Percentiles rank a stretch among this genome's conserved stretches.
phyloP scores from a whole-genome alignment of 2,113 vertebrate species.

The Chaetodon trifascialis region DNA sequence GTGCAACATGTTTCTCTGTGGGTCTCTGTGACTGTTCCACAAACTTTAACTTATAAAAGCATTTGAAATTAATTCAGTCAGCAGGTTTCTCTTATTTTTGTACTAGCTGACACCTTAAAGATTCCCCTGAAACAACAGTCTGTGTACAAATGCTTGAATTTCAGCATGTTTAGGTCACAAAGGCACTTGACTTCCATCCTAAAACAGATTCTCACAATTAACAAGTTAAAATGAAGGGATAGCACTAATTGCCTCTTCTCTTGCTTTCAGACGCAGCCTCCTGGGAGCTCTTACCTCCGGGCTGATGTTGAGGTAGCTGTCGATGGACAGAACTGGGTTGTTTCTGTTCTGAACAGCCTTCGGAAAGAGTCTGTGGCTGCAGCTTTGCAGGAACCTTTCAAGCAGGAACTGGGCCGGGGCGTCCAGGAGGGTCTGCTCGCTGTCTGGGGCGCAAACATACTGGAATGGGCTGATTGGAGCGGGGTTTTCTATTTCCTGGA shows the following conservation, averaged over 20 bases:
- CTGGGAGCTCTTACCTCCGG: slow-evolving; percentile 87
- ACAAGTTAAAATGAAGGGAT: not conserved
- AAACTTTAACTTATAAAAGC: not conserved
- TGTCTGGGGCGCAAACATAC: slow-evolving; percentile 97
- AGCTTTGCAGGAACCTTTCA: slow-evolving; percentile 95
- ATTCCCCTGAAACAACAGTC: not conserved
- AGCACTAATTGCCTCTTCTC: slow-evolving; percentile 1
- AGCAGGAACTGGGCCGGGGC: slow-evolving; percentile 96
- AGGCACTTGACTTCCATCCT: not conserved
- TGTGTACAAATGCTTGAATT: not conserved
- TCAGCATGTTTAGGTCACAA: too few species aligned
- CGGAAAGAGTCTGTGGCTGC: slow-evolving; percentile 94
- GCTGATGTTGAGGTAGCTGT: slow-evolving; percentile 97
- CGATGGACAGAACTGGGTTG: slow-evolving; percentile 94
- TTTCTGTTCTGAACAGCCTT: slow-evolving; percentile 90
- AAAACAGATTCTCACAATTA: not conserved
- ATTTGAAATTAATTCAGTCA: slow-evolving; percentile 15
- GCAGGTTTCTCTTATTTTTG: not conserved
- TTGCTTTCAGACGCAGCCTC: slow-evolving; percentile 6
- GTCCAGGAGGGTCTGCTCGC: slow-evolving; percentile 93
- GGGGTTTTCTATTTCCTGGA: slow-evolving; percentile 89
- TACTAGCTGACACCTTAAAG: not conserved
- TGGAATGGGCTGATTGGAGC: slow-evolving; percentile 90
- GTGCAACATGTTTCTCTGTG: slow-evolving; percentile 5
- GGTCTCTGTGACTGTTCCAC: not conserved